Evolutionary conservation across 2,113 vertebrate genomes (phyloP), one percentile per base, ranked within the genome.

Genomic region (Eulacestoma nigropectus): DNA sequence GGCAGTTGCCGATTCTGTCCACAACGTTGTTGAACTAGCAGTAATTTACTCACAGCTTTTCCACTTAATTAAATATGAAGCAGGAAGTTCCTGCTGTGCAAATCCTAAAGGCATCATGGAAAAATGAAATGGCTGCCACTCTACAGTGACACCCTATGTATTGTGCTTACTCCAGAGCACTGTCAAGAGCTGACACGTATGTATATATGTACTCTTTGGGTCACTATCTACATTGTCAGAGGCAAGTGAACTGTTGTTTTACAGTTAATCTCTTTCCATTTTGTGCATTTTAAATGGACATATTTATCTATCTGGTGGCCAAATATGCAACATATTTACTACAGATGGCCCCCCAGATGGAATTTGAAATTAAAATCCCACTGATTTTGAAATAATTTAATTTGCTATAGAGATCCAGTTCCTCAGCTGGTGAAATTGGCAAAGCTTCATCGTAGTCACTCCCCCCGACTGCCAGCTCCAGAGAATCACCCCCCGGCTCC

Each of bases 51-150:
- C 26, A 74, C 60, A 95, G 92, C 87, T 96, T 97, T 96, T 95
- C 96, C 93, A 86, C 83, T 97, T 97, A 97, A 97, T 96, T 97
- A 97, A 98, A 97, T 93, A 96, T 87, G 82, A 97, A 96, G 90
- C 98, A 98, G 97, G 96, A 95, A 96, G 96, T 95, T 95, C 96
- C 93, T 81, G 95, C 96, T 97, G 96, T 96, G 91, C 86, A 91
- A 62, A 9, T 89, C 88, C 95, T 94, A 87, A 89, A 95, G 90
- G 89, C 87, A 86, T 73, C 76, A 63, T 73, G 87, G 96, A 85
- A 94, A 92, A 84, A 60, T 80, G 75, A 87, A 81, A 80, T 94
- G 89, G 90, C 85, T 93, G 95, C 95, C 75, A 63, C 78, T n/a
- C 63, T 76, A 20, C 35, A 52, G 75, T 39, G 70, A 87, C 74